A percentile compares a stretch with the other conserved stretches of the same genome.
phyloP scores from a whole-genome alignment of 2,797 vertebrate species.

The Galago senegalensis region DNA sequence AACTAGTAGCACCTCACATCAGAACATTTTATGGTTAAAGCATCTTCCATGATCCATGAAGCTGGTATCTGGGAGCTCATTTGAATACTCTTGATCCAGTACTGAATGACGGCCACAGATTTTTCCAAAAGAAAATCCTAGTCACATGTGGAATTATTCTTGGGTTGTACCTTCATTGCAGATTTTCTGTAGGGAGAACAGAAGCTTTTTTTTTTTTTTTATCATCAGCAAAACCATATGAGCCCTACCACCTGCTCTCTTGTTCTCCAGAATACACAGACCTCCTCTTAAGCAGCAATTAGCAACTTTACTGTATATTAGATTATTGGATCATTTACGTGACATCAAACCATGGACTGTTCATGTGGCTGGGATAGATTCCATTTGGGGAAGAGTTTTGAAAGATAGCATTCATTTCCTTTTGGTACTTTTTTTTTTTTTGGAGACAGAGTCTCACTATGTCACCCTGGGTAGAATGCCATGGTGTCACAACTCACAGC shows the following conservation, averaged over 20 bases:
- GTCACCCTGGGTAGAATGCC: no score
- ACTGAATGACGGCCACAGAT: neutral
- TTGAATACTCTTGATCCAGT: neutral
- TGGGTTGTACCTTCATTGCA: neutral
- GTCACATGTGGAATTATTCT: neutral
- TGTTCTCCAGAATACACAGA: neutral
- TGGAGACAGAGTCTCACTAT: no score
- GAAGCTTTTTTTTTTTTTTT: neutral
- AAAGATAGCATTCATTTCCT: neutral
- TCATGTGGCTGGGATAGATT: neutral
- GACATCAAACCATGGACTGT: neutral
- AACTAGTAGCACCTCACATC: neutral
- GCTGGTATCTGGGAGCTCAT: neutral
- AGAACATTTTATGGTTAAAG: conserved; percentile 13
- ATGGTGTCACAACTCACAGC: no score
- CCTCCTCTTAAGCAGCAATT: neutral
- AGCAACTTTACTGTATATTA: neutral
- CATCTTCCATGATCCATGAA: neutral
- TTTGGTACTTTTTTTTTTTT: neutral
- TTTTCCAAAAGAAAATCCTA: neutral
- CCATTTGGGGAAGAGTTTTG: neutral
- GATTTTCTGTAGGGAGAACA: neutral
- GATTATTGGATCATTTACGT: neutral
- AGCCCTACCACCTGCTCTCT: neutral
- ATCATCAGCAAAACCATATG: neutral